Percentiles rank a stretch among this genome's conserved stretches.
These are phyloP conservation scores for Bacillus rossius DNA, from an alignment of 1,140 invertebrate species.

Conservation along the genomic window DNA sequence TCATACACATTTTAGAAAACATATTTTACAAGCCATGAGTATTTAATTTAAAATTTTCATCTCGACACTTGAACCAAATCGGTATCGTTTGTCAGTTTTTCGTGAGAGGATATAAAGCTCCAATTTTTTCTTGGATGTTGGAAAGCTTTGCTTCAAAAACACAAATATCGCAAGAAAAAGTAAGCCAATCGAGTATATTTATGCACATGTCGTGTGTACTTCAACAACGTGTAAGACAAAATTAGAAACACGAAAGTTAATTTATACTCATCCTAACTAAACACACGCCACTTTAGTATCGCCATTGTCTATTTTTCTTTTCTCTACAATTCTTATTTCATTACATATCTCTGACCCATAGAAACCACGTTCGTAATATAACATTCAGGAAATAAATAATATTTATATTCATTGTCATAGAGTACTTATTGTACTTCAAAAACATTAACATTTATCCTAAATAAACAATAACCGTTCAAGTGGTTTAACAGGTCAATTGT, in stretches of 20 bases:
- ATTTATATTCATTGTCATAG: too few relatives aligned
- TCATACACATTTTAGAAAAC: neutral
- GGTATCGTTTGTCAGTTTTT: conserved; percentile 15
- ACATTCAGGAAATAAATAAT: too few relatives aligned
- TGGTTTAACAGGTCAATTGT: too few relatives aligned
- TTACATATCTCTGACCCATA: conserved; percentile 1
- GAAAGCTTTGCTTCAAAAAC: neutral
- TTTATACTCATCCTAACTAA: conserved; percentile 3
- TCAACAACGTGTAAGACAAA: neutral
- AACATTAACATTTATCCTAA: too few relatives aligned
- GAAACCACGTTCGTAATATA: conserved; percentile 14
- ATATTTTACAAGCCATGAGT: neutral
- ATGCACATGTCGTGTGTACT: neutral
- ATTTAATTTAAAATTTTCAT: conserved; percentile 10
- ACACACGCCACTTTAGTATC: conserved; percentile 14
- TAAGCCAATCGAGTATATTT: neutral
- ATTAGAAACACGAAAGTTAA: neutral
- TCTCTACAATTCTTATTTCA: too few relatives aligned
- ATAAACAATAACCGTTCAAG: too few relatives aligned
- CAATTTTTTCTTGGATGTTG: neutral
- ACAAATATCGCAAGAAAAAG: neutral
- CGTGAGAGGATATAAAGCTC: neutral
- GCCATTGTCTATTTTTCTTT: conserved; percentile 13
- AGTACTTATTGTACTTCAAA: too few relatives aligned
- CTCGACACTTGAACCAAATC: conserved; percentile 3